A percentile compares a stretch with the other conserved stretches of the same genome.
These are phyloP conservation scores for Argyrosomus japonicus DNA, from an alignment of 2,113 vertebrate species.

Conservation along the genomic window DNA sequence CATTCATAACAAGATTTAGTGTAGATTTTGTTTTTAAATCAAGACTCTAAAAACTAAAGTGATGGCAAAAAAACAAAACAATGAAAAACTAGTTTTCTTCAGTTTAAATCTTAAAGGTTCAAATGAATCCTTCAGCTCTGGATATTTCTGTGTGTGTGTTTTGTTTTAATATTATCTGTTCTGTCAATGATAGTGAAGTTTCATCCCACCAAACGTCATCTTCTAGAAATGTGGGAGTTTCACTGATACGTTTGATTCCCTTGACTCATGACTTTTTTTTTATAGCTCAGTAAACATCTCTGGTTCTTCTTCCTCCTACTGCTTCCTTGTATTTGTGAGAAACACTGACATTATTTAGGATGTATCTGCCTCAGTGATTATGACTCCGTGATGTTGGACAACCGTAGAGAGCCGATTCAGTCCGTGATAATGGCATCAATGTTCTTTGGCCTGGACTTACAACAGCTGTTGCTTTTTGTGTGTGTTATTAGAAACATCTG, in stretches of 20 bases:
- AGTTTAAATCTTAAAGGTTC: neutral
- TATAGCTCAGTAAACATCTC: slow-evolving; percentile 28
- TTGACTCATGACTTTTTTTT: slow-evolving; percentile 37
- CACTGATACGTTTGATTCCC: slow-evolving; percentile 15
- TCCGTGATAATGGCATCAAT: slow-evolving; percentile 4
- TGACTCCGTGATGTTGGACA: slow-evolving; percentile 20
- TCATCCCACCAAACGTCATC: neutral
- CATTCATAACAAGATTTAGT: no score
- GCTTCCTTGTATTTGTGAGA: neutral
- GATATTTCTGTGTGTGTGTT: neutral
- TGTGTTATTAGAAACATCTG: slow-evolving; percentile 55
- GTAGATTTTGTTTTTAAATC: no score
- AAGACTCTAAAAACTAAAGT: neutral
- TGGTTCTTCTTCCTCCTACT: slow-evolving; percentile 37
- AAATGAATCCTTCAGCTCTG: neutral
- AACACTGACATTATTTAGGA: slow-evolving; percentile 15
- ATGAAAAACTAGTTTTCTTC: neutral
- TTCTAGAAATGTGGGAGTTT: neutral
- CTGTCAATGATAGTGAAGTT: neutral
- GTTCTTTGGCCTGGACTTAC: slow-evolving; percentile 28
- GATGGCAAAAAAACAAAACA: neutral
- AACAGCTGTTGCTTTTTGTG: slow-evolving; percentile 54
- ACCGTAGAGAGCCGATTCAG: slow-evolving; percentile 16
- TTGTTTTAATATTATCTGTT: neutral
- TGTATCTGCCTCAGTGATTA: slow-evolving; percentile 39